These are phyloP conservation scores for Crossocerus cetratus DNA, from an alignment of 2,888 invertebrate species.

Conservation along the genomic window DNA sequence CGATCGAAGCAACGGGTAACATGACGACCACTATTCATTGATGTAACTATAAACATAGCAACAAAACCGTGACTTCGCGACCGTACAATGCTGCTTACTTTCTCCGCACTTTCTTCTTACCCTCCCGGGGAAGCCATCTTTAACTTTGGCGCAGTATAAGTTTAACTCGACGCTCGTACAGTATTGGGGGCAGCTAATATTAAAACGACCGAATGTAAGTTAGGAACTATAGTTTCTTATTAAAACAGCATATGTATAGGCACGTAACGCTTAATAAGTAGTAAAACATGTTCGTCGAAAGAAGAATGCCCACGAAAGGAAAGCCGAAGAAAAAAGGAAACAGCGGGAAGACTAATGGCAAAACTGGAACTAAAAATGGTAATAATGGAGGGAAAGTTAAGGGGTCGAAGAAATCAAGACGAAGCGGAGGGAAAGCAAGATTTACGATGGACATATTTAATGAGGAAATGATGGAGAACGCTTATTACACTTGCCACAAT, in stretches of 20 bases:
- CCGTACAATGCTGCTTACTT: background rate
- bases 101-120: background rate
- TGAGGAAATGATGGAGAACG: slow-evolving; percentile 95
- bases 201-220: background rate
- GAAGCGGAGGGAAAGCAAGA: slow-evolving; percentile 81
- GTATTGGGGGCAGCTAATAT: too few relatives aligned
- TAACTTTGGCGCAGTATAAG: too few relatives aligned
- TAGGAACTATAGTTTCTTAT: background rate
- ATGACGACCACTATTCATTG: slow-evolving; percentile 10
- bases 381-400: slow-evolving; percentile 79
- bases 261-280: background rate
- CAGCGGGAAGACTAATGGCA: slow-evolving; percentile 48
- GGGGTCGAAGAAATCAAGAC: slow-evolving; percentile 78
- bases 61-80: slow-evolving; percentile 5
- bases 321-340: slow-evolving; percentile 34
- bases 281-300: slow-evolving; percentile 18
- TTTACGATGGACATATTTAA: slow-evolving; percentile 91
- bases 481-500: slow-evolving; percentile 95
- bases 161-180: too few relatives aligned
- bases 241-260: background rate
- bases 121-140: background rate
- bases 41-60: slow-evolving; percentile 22
- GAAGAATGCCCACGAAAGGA: slow-evolving; percentile 1
- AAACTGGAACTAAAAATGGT: slow-evolving; percentile 54
- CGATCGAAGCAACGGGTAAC: background rate